Evolutionary conservation across 2,888 invertebrate species (phyloP).

Genomic region (Eupithecia subumbrata): DNA sequence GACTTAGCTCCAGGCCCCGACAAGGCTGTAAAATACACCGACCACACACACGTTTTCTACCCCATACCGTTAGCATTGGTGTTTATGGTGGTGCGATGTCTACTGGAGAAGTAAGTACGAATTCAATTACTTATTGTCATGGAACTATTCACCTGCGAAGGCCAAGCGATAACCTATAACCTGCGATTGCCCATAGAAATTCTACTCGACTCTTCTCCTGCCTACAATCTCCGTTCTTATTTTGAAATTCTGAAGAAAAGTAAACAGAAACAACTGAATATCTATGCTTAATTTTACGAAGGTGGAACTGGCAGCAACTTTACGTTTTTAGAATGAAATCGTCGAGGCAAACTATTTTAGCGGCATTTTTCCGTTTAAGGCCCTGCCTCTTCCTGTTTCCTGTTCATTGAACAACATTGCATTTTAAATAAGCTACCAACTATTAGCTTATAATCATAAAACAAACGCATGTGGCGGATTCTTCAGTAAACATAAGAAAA

Average conservation of each 20-base stretch:
- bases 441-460: too few species aligned
- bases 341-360: constrained; percentile 8
- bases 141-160: constrained; percentile 34
- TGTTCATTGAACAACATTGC: constrained; percentile 24
- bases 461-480: background rate
- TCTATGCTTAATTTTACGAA: background rate
- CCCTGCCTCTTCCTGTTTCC: constrained; percentile 43
- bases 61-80: constrained; percentile 93
- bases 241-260: constrained; percentile 21
- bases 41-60: constrained; percentile 91
- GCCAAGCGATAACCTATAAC: constrained; percentile 44
- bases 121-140: constrained; percentile 30
- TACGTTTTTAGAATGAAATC: background rate
- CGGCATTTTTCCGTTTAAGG: constrained; percentile 39
- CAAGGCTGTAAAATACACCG: constrained; percentile 89
- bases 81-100: constrained; percentile 89
- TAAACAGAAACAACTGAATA: constrained; percentile 21
- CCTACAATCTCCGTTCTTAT: constrained; percentile 19
- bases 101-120: constrained; percentile 92
- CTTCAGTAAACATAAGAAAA: background rate
- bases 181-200: constrained; percentile 33
- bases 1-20: constrained; percentile 91
- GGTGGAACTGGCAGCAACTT: background rate
- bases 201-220: constrained; percentile 24
- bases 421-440: constrained; percentile 25